phyloP scores from a whole-genome alignment of 2,113 vertebrate genomes.

The Corythornis vintsioides region DNA sequence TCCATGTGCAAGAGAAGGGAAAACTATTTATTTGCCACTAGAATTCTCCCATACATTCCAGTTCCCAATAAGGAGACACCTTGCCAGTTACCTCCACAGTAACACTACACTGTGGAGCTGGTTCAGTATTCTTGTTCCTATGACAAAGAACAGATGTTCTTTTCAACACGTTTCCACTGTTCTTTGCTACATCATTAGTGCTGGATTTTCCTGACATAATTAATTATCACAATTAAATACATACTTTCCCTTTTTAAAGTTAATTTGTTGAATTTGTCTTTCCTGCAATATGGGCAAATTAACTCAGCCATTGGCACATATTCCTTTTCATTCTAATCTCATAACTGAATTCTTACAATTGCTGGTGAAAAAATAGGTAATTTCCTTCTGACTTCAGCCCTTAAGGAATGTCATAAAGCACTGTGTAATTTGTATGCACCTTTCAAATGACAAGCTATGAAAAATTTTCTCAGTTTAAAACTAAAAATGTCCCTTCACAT shows the following conservation, averaged over 20 bases:
- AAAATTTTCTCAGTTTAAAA: background rate
- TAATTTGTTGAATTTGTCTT: background rate
- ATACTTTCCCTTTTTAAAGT: background rate
- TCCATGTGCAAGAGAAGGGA: background rate
- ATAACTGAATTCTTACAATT: background rate
- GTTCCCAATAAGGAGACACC: background rate
- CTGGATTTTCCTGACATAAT: background rate
- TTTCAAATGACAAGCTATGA: background rate
- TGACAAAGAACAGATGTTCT: background rate
- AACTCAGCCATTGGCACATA: background rate
- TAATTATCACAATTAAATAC: background rate
- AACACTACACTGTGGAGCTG: background rate
- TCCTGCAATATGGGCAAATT: background rate
- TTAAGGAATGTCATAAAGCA: background rate
- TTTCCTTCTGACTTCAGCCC: background rate
- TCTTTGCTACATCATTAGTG: background rate
- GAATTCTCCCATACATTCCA: background rate
- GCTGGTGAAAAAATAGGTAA: background rate
- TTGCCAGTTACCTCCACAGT: background rate
- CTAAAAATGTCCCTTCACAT: background rate
- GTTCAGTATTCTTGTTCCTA: background rate
- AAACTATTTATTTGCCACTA: background rate
- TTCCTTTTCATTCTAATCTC: background rate
- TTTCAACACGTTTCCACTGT: background rate
- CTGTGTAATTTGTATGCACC: background rate